phyloP scores from a whole-genome alignment of 2,888 invertebrate species.

The Eutolmus rufibarbis region DNA sequence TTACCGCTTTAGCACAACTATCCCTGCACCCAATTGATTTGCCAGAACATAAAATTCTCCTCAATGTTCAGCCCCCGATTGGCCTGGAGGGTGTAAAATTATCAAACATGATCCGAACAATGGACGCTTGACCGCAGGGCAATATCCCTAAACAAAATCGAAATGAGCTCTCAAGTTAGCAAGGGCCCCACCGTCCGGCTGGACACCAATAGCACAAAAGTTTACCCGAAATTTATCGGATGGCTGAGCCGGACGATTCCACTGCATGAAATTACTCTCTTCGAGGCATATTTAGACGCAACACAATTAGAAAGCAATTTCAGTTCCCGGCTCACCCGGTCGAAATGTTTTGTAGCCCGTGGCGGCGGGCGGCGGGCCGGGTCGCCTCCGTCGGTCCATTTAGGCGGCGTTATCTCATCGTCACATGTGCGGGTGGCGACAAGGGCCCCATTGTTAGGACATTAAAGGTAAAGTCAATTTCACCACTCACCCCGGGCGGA shows the following conservation, averaged over 20 bases:
- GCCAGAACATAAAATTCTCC: neutral
- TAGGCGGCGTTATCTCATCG: neutral
- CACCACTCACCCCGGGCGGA: neutral
- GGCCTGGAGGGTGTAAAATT: neutral
- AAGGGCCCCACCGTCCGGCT: neutral
- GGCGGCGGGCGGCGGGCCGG: neutral
- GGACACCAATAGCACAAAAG: neutral
- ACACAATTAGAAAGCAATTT: neutral
- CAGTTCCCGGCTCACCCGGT: neutral
- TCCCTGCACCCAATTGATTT: neutral
- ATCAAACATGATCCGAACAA: neutral
- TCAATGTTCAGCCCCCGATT: neutral
- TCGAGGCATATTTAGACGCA: neutral
- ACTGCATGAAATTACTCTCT: neutral
- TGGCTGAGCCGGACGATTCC: neutral
- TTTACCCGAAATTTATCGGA: neutral
- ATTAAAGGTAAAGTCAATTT: neutral
- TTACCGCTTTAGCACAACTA: neutral
- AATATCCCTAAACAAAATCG: neutral
- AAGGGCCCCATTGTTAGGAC: neutral
- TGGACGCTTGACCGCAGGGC: neutral
- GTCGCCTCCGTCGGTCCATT: neutral
- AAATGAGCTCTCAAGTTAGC: neutral
- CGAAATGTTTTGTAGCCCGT: neutral
- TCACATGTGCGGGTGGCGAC: neutral